A percentile compares a stretch with the other conserved stretches of the same genome.
Conservation (phyloP, 2,113 vertebrate species). For the Antechinus flavipes region DNA sequence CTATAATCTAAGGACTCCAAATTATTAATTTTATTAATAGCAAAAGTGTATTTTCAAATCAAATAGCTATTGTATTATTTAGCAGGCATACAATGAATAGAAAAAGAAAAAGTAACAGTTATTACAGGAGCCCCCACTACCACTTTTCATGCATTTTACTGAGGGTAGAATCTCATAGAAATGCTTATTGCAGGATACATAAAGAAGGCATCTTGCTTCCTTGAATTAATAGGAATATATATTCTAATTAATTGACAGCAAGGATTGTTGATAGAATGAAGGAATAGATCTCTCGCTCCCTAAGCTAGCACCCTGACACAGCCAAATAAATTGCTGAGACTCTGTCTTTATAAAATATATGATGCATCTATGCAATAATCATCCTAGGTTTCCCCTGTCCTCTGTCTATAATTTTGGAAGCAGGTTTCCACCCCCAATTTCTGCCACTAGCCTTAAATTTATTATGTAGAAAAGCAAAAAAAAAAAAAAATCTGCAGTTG, state of each 20-base stretch:
- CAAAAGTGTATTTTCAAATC: slow-evolving; percentile 49
- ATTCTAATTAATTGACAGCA: slow-evolving; percentile 81
- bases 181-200: slow-evolving; percentile 59
- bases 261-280: slow-evolving; percentile 75
- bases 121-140: background rate
- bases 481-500: slow-evolving; percentile 54
- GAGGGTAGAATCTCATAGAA: slow-evolving; percentile 56
- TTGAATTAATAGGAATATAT: slow-evolving; percentile 81
- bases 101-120: slow-evolving; percentile 56
- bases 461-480: background rate
- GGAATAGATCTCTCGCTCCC: slow-evolving; percentile 69
- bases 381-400: slow-evolving; percentile 47
- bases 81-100: slow-evolving; percentile 42
- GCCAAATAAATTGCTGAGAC: slow-evolving; percentile 72
- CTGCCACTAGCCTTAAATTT: slow-evolving; percentile 42
- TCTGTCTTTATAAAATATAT: slow-evolving; percentile 69
- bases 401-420: slow-evolving; percentile 70
- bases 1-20: slow-evolving; percentile 36
- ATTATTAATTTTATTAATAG: slow-evolving; percentile 56
- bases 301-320: slow-evolving; percentile 71
- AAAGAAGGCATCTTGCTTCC: slow-evolving; percentile 67
- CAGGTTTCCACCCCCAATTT: slow-evolving; percentile 9
- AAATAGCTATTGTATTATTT: slow-evolving; percentile 46
- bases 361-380: slow-evolving; percentile 61
- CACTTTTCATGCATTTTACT: background rate